Evolutionary conservation across 1,140 invertebrate species (phyloP), one percentile per base, ranked within the genome.

Genomic region (Philopotamus ludificatus): DNA sequence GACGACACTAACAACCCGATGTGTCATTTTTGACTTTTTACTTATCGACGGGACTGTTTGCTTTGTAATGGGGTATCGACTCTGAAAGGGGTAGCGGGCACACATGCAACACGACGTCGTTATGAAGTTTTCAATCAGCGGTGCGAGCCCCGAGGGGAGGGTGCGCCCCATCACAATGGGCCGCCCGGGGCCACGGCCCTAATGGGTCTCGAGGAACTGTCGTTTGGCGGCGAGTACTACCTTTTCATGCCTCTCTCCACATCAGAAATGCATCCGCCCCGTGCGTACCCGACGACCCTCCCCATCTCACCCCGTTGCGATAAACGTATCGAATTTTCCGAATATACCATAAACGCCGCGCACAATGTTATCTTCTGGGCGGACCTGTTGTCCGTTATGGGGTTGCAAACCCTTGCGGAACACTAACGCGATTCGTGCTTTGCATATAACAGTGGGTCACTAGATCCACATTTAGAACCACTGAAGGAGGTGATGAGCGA

Each of bases 71-170:
- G 10, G 44, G 4, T n/a, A n/a, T n/a, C n/a, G n/a, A n/a, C n/a
- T n/a, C 18, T 42, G 18, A 8, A 51, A 53, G 45, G 34, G 25
- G 2, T 57, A 34, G 7, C n/a, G 34, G 41, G 42, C 54, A 44
- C 7, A 16, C 34, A 28, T 16, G 41, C 34, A 22, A 23, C 28
- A 28, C 54, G 21, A 45, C 39, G 53, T 65, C 63, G 54, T 65
- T 65, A 65, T 58, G 47, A 65, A 65, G 63, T 65, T 65, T 65
- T 65, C 63, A 65, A 65, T 65, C 63, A 65, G 63, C 23, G 18
- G 20, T 21, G 51, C 23, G 20, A 51, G 39, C 39, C 15, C 51
- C n/a, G 39, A 47, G 12, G 44, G 63, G 16, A 23, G 23, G 57
- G 57, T 10, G 41, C 15, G 15, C 18, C 15, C 4, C 44, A 28